These are phyloP conservation scores for Phoxinus phoxinus DNA, from an alignment of 2,113 vertebrate genomes.

Conservation along the genomic window DNA sequence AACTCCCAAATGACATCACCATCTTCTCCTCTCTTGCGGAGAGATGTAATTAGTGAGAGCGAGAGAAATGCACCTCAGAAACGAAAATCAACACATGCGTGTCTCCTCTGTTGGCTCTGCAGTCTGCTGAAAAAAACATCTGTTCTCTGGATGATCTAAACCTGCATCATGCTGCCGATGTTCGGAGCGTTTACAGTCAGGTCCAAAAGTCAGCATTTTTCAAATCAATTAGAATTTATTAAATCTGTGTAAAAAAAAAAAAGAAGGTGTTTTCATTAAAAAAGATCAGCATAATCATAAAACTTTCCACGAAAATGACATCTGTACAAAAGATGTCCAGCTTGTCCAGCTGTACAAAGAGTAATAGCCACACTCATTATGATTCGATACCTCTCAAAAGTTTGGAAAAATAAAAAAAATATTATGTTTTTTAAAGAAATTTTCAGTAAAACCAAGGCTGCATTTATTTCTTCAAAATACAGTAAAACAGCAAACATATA, in stretches of 20 bases:
- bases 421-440: too few species aligned
- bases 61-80: background rate
- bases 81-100: background rate
- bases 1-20: constrained; percentile 28
- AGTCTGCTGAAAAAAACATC: background rate
- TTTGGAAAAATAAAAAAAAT: too few species aligned
- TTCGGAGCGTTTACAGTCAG: background rate
- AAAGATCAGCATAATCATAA: too few species aligned
- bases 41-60: background rate
- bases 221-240: background rate
- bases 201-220: background rate
- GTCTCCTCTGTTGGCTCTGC: background rate
- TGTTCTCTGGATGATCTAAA: background rate
- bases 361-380: too few species aligned
- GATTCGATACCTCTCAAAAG: too few species aligned
- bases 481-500: too few species aligned
- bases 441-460: too few species aligned
- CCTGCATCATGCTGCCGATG: background rate
- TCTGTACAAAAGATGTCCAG: too few species aligned
- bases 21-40: background rate
- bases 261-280: too few species aligned
- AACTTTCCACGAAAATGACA: too few species aligned
- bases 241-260: background rate
- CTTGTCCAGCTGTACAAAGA: too few species aligned
- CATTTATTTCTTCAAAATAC: too few species aligned